Evolutionary conservation across 2,113 vertebrate genomes (phyloP).

Genomic region (Silurus glanis): DNA sequence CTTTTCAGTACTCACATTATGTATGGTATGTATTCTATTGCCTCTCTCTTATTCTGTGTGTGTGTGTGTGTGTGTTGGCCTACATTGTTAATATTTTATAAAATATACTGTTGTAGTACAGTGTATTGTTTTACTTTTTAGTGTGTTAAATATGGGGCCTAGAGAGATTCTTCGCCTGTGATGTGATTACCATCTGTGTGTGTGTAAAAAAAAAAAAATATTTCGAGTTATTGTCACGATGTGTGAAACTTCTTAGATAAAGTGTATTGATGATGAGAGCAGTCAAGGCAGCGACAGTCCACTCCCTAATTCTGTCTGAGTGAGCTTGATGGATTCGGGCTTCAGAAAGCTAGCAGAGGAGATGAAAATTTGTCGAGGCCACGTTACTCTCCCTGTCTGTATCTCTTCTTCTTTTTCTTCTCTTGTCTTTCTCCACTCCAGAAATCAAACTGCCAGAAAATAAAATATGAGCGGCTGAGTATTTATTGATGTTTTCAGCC

Average conservation of each 20-base stretch:
- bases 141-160: too few relatives aligned
- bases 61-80: too few relatives aligned
- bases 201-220: not conserved
- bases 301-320: conserved; percentile 15
- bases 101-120: too few relatives aligned
- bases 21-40: too few relatives aligned
- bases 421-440: not conserved
- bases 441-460: conserved; percentile 21
- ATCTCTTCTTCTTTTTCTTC: conserved; percentile 12
- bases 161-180: not conserved
- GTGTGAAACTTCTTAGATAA: not conserved
- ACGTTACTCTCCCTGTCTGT: not conserved
- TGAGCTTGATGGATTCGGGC: conserved; percentile 33
- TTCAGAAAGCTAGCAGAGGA: conserved; percentile 4
- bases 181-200: not conserved
- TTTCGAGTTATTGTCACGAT: not conserved
- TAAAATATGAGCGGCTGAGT: conserved; percentile 27
- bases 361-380: conserved; percentile 23
- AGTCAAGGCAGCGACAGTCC: not conserved
- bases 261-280: not conserved
- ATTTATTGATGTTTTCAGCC: conserved; percentile 17
- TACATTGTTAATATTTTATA: too few relatives aligned
- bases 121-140: too few relatives aligned
- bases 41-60: too few relatives aligned
- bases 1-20: too few relatives aligned